Evolutionary conservation across 64 coral and sea anemone species (phyloP), one percentile per base, ranked within the genome.

Genomic region (Astreopora myriophthalma): DNA sequence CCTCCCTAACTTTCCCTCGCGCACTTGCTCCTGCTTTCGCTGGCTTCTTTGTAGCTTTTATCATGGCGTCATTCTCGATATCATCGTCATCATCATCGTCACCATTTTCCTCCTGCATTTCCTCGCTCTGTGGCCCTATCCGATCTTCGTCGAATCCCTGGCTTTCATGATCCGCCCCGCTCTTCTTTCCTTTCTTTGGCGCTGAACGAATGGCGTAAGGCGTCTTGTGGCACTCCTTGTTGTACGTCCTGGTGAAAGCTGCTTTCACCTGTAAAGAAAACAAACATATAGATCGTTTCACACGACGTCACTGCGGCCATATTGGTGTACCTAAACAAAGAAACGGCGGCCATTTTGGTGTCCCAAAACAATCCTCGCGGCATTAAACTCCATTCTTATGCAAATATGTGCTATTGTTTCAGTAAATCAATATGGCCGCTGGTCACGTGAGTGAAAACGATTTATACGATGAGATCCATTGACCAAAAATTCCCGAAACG

Each of bases 161-260:
- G 36, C 51, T 77, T 66, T 88, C 85, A 17, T 76, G 35, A 1
- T 79, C 76, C 24, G 48, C 62, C 0, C 32, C 85, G 0, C 76
- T 76, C 34, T 39, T 89, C 52, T 82, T 91, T 70, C 86, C 93
- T 37, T 95, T 98, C 31, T 94, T 88, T 51, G 86, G 52, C 6
- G 85, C 71, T 9, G 73, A 85, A 26, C 94, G 80, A 1, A 86
- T 35, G 52, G 89, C 86, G 73, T 98, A 98, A 13, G 96, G 96
- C 13, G 89, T 98, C 62, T 95, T 92, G 67, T 92, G 90, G 68
- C 66, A 79, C 40, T 92, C 89, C 61, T 98, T 98, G 93, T 98
- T 98, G 57, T 95, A 95, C n/a, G 89, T 63, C 4, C 93, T 85
- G 5, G 96, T 98, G 46, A 98, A 98, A 0, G 96, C 93, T 9